These are phyloP conservation scores for Callitettix versicolor DNA, from an alignment of 1,140 invertebrate species.

Conservation along the genomic window DNA sequence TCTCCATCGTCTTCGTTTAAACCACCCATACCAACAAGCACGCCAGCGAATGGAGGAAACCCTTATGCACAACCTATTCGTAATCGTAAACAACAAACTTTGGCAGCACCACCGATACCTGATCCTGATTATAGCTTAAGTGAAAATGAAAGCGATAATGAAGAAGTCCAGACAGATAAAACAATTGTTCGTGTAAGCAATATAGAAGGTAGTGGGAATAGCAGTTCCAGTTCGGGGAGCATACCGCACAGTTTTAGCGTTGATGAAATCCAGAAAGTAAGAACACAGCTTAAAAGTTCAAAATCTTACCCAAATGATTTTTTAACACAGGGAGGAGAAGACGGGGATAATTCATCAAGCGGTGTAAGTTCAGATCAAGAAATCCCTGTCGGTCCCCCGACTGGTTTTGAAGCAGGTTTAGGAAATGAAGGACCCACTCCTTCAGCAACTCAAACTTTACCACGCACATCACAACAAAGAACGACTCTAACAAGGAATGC, in stretches of 20 bases:
- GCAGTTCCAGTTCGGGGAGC: conserved; percentile 48
- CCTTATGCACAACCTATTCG: conserved; percentile 25
- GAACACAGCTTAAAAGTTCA: conserved; percentile 70
- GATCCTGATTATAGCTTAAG: conserved; percentile 82
- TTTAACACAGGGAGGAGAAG: conserved; percentile 45
- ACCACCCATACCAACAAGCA: conserved; percentile 15
- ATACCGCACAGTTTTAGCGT: conserved; percentile 75
- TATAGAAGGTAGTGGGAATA: conserved; percentile 21
- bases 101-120: conserved; percentile 60
- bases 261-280: conserved; percentile 70
- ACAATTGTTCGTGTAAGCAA: conserved; percentile 26
- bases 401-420: conserved; percentile 31
- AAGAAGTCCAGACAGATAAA: conserved; percentile 45
- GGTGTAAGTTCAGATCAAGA: conserved; percentile 80
- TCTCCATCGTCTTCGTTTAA: conserved; percentile 37
- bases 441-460: conserved; percentile 31
- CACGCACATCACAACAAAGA: conserved; percentile 26
- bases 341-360: conserved; percentile 77
- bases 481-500: conserved; percentile 47
- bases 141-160: conserved; percentile 48
- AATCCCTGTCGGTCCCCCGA: conserved; percentile 35
- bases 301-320: conserved; percentile 76
- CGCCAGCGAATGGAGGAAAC: conserved; percentile 10
- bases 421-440: conserved; percentile 32
- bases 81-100: conserved; percentile 8